Conservation (phyloP, 2,797 vertebrate genomes). For the Acridotheres tristis region DNA sequence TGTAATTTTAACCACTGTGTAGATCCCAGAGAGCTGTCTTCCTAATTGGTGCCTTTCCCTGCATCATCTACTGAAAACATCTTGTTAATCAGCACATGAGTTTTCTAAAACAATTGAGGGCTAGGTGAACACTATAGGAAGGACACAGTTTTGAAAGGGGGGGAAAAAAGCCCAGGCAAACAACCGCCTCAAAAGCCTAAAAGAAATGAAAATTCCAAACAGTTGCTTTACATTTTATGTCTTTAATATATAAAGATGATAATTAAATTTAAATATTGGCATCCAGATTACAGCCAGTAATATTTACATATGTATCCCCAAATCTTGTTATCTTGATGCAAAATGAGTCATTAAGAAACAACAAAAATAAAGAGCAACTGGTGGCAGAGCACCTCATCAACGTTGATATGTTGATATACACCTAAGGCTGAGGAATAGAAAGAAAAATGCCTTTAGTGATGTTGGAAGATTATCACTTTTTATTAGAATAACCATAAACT, state of each 20-base stretch:
- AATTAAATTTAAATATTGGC: not conserved
- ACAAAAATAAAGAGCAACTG: not conserved
- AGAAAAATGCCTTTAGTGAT: not conserved
- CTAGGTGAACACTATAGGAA: not conserved
- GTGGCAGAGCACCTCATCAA: not conserved
- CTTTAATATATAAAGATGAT: not conserved
- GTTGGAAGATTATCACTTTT: not conserved
- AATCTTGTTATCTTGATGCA: not conserved
- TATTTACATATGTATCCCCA: not conserved
- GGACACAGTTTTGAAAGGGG: not conserved
- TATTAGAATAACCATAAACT: not conserved
- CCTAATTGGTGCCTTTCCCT: not conserved
- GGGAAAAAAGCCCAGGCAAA: not conserved
- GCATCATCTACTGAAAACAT: not conserved
- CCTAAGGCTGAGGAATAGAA: not conserved
- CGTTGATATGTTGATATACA: not conserved
- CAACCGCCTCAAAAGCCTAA: not conserved
- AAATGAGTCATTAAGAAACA: not conserved
- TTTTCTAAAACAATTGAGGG: not conserved
- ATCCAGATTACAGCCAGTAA: not conserved
- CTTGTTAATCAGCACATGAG: not conserved
- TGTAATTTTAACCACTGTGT: not conserved
- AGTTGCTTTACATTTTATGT: not conserved
- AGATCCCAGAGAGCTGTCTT: not conserved
- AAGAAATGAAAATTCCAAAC: not conserved